phyloP scores from a whole-genome alignment of 2,113 vertebrate species.

The Grammomys dolichurus region DNA sequence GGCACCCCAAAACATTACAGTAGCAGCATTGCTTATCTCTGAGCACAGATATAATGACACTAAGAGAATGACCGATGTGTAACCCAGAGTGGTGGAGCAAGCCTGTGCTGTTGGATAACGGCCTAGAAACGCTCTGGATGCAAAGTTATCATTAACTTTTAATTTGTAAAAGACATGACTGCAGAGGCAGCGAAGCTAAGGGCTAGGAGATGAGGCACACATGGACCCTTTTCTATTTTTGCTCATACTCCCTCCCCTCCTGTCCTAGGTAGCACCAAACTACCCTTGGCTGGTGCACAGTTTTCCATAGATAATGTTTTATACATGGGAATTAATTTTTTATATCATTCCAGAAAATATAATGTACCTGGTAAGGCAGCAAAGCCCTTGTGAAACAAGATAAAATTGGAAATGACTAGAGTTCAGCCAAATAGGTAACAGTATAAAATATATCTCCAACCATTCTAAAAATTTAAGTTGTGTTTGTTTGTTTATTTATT shows the following conservation, averaged over 20 bases:
- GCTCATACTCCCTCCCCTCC: neutral
- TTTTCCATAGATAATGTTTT: neutral
- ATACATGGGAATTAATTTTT: neutral
- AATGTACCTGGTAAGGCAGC: neutral
- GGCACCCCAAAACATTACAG: neutral
- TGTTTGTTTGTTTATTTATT: neutral
- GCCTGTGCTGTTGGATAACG: neutral
- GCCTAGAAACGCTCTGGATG: too few relatives aligned
- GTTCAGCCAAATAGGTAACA: conserved; percentile 8
- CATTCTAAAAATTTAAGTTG: neutral
- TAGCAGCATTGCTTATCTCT: neutral
- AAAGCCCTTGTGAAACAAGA: neutral
- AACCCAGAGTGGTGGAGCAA: neutral
- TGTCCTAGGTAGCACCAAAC: neutral
- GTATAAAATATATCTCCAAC: neutral
- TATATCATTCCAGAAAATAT: neutral
- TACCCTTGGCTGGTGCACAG: neutral
- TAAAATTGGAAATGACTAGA: neutral
- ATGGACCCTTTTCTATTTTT: neutral
- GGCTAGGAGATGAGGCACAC: too few relatives aligned
- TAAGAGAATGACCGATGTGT: neutral
- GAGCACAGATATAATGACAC: neutral
- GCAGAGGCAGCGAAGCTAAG: neutral
- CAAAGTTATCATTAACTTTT: neutral
- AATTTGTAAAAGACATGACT: neutral